Percentiles rank a stretch among this genome's conserved stretches.
Evolutionary conservation across 2,888 invertebrate genomes (phyloP).

Genomic region (Tortrix viridana): DNA sequence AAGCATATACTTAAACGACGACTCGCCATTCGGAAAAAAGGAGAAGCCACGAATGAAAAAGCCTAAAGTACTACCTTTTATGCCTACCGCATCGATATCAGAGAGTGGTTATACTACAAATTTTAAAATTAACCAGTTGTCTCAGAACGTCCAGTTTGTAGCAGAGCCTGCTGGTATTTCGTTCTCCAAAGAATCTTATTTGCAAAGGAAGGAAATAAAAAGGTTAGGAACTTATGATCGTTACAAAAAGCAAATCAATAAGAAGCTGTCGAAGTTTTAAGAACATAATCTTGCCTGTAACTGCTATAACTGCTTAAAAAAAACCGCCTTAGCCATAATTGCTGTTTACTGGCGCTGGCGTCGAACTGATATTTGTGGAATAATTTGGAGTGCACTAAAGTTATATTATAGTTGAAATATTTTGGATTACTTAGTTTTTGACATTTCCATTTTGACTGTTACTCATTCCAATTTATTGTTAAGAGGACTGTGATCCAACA

Average conservation of each 20-base stretch:
- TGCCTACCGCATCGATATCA: slow-evolving; percentile 70
- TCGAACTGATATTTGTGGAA: slow-evolving; percentile 39
- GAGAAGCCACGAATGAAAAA: slow-evolving; percentile 54
- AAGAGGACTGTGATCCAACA: too few relatives aligned
- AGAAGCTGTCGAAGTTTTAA: slow-evolving; percentile 73
- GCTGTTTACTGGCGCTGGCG: slow-evolving; percentile 60
- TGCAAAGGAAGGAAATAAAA: slow-evolving; percentile 63
- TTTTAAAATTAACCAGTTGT: slow-evolving; percentile 69
- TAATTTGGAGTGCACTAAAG: not conserved
- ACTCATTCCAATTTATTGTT: not conserved
- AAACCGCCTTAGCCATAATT: not conserved
- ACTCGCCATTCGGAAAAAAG: slow-evolving; percentile 46
- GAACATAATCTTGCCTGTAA: not conserved
- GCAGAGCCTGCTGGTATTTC: slow-evolving; percentile 57
- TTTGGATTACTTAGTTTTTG: not conserved
- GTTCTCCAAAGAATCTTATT: slow-evolving; percentile 67
- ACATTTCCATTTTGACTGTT: not conserved
- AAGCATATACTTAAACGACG: slow-evolving; percentile 68
- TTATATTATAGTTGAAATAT: not conserved
- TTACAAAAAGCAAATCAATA: slow-evolving; percentile 64
- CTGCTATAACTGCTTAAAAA: not conserved
- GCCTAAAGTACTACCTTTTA: slow-evolving; percentile 69
- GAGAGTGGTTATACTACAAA: slow-evolving; percentile 71
- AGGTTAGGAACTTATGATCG: slow-evolving; percentile 66
- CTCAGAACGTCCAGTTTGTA: slow-evolving; percentile 63